Base-by-base conservation (phyloP, 2,113 vertebrate species). In the Perca fluviatilis region DNA sequence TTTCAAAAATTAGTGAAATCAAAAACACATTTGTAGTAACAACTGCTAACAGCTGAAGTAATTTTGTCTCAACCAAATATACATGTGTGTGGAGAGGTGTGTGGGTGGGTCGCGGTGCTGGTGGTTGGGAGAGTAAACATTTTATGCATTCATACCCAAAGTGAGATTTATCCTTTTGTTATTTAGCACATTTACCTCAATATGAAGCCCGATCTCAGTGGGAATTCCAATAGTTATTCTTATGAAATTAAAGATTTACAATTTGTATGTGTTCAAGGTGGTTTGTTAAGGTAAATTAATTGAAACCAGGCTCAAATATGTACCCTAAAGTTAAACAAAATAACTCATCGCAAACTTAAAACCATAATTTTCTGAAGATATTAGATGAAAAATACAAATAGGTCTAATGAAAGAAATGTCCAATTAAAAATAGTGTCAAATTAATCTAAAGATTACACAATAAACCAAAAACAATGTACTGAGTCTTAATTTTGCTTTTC, bases 101-200 rank as follows among this genome's bases (percentile, higher is more conserved):
- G 66, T 81, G 61, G 72, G 72, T 30, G 65, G 77, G 23, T 30
- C 2, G 33, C 15, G 2, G 56, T 63, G 14, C 43, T 66, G 61
- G 71, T 13, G 67, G 80, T 43, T 68, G 18, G 43, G 21, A 68
- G 43, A 33, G 68, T 86, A 73, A 89, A 66, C 53, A 75, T 71
- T 83, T 53, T 27, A 27, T 70, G 83, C 64, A 83, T 83, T 86
- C 60, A 75, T 74, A 74, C 58, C 62, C 47, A 63, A 65, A 51
- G 70, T 73, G 65, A 75, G 58, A 72, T 47, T 40, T 63, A 5
- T 57, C 14, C 43, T 72, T 40, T 78, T 27, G 14, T 51, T 78
- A 46, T 75, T 77, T 46, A 56, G 19, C 61, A 67, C 46, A 4
- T 61, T 51, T 25, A 58, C 18, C 30, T 71, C 51, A 57, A 36